phyloP scores from a whole-genome alignment of 2,113 vertebrate genomes.

The Elephas maximus region DNA sequence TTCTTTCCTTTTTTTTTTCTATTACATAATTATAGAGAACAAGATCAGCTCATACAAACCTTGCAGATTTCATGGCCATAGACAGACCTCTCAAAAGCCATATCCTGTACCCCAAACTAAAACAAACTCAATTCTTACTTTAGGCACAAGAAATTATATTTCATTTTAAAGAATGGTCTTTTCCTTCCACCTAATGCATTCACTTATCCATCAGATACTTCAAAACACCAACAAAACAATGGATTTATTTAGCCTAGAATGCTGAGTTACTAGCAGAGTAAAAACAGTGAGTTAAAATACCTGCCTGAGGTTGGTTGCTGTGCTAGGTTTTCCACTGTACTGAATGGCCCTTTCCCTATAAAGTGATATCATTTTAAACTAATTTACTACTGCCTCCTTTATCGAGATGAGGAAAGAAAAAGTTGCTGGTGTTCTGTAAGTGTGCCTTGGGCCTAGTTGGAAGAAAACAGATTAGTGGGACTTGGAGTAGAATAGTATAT shows the following conservation, averaged over 20 bases:
- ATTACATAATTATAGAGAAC: constrained; percentile 20
- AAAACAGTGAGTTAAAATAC: background rate
- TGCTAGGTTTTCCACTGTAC: constrained; percentile 44
- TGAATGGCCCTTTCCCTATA: constrained; percentile 6
- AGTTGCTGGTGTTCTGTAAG: constrained; percentile 42
- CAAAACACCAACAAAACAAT: background rate
- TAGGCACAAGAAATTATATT: constrained; percentile 41
- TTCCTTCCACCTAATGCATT: constrained; percentile 27
- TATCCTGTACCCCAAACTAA: constrained; percentile 19
- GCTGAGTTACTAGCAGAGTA: background rate
- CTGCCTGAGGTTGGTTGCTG: background rate
- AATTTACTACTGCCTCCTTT: constrained; percentile 41
- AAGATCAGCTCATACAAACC: constrained; percentile 19
- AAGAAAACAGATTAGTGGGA: constrained; percentile 19
- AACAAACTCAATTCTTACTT: constrained; percentile 57
- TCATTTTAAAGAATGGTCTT: constrained; percentile 44
- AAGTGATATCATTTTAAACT: constrained; percentile 48
- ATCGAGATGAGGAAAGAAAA: constrained; percentile 55
- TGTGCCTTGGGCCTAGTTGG: constrained; percentile 48
- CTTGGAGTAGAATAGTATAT: constrained; percentile 27
- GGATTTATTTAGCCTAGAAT: constrained; percentile 15
- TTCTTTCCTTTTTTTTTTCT: background rate
- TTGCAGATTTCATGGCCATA: constrained; percentile 11
- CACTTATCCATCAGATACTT: constrained; percentile 51
- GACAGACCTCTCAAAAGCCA: background rate